Conservation (phyloP, 2,797 vertebrate species). For the Smutsia temminckii region DNA sequence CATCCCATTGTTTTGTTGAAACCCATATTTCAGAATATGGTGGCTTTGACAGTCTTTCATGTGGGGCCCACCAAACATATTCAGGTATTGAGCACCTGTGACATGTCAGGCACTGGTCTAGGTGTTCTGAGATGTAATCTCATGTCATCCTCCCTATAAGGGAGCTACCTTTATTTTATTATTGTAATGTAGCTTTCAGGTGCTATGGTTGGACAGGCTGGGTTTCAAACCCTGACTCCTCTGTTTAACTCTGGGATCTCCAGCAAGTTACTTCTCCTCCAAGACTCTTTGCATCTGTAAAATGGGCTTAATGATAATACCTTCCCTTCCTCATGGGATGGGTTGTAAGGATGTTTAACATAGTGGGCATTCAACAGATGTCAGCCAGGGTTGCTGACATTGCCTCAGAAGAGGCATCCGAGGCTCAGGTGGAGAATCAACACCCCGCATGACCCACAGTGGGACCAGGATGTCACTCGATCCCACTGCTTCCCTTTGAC, state of each 20-base stretch:
- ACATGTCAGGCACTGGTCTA: fast-evolving
- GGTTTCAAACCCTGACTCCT: neutral
- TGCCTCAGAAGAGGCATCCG: neutral
- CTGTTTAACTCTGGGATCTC: neutral
- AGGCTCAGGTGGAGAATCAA: neutral
- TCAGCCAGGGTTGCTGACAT: neutral
- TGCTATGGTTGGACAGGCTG: neutral
- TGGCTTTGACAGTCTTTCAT: neutral
- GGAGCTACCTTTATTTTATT: neutral
- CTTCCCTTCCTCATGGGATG: no score
- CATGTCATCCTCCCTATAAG: neutral
- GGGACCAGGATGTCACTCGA: neutral
- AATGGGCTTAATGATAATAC: neutral
- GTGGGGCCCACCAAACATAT: neutral
- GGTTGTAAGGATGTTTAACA: neutral
- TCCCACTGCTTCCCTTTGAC: neutral
- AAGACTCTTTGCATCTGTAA: conserved; percentile 44
- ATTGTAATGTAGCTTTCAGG: no score
- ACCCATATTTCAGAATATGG: neutral
- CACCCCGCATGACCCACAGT: fast-evolving
- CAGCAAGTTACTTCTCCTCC: neutral
- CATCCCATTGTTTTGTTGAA: neutral
- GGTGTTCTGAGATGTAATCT: neutral
- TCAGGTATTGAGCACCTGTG: neutral
- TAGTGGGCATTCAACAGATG: neutral